Evolutionary conservation across 2,888 invertebrate species (phyloP).

Genomic region (Alloplasta piceator): DNA sequence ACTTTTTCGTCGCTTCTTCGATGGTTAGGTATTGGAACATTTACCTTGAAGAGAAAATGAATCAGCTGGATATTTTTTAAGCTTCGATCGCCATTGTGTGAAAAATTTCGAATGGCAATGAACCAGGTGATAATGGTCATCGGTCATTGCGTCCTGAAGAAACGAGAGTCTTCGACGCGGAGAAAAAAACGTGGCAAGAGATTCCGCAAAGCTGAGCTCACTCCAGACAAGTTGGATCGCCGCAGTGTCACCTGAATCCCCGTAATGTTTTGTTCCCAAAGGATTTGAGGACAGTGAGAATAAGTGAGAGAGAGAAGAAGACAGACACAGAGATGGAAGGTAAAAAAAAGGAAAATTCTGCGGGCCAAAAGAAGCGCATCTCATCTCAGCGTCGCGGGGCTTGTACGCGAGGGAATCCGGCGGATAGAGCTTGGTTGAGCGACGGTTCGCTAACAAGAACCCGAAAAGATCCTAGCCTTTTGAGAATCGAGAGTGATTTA

Average conservation of each 20-base stretch:
- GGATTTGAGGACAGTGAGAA: slow-evolving; percentile 7
- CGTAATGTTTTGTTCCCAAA: slow-evolving; percentile 78
- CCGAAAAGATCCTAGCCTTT: slow-evolving; percentile 77
- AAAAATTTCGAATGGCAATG: no score
- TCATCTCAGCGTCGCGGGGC: slow-evolving; percentile 68
- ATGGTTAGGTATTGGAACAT: no score
- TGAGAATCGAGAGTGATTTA: slow-evolving; percentile 81
- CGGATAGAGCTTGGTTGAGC: slow-evolving; percentile 70
- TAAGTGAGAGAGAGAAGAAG: neutral
- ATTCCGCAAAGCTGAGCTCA: slow-evolving; percentile 68
- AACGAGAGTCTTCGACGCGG: no score
- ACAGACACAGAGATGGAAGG: neutral
- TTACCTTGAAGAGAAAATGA: no score
- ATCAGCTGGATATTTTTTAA: no score
- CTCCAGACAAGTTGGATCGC: slow-evolving; percentile 78
- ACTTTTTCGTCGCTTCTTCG: no score
- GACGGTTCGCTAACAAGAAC: slow-evolving; percentile 81
- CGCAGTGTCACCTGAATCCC: slow-evolving; percentile 77
- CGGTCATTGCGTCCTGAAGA: no score
- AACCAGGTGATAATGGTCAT: no score
- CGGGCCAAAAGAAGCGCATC: slow-evolving; percentile 76
- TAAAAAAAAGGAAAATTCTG: slow-evolving; percentile 26
- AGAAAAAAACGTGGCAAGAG: slow-evolving; percentile 11
- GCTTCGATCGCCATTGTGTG: no score
- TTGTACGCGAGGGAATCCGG: slow-evolving; percentile 52